A percentile compares a stretch with the other conserved stretches of the same genome.
phyloP scores from a whole-genome alignment of 2,888 invertebrate genomes.

The Rapana venosa region DNA sequence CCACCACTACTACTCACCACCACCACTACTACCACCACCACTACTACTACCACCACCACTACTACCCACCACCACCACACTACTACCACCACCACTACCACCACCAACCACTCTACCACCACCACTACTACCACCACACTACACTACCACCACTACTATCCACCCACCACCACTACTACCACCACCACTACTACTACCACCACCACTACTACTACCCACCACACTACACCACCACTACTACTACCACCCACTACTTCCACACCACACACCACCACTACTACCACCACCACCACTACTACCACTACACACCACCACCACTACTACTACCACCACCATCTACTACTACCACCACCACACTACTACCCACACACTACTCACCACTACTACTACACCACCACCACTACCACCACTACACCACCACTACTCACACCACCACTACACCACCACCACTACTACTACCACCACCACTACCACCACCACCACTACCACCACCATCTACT shows the following conservation, averaged over 20 bases:
- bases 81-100: not conserved
- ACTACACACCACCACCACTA: not conserved
- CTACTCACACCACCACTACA: not conserved
- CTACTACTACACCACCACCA: not conserved
- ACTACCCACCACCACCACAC: not conserved
- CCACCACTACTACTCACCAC: not conserved
- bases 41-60: constrained; percentile 12
- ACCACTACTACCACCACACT: too few relatives aligned
- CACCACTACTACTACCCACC: too few relatives aligned
- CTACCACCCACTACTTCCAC: not conserved
- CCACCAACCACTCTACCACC: not conserved
- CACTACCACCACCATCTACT: not conserved
- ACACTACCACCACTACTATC: too few relatives aligned
- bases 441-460: not conserved
- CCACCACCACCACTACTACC: not conserved
- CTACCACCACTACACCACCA: too few relatives aligned
- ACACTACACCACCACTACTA: not conserved
- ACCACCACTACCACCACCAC: not conserved
- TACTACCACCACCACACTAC: too few relatives aligned
- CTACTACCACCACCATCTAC: not conserved
- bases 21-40: not conserved
- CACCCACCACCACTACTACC: too few relatives aligned
- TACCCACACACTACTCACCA: not conserved
- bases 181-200: too few relatives aligned
- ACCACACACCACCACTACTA: too few relatives aligned